phyloP scores from a whole-genome alignment of 2,888 invertebrate species.

The Pandemis corylana region DNA sequence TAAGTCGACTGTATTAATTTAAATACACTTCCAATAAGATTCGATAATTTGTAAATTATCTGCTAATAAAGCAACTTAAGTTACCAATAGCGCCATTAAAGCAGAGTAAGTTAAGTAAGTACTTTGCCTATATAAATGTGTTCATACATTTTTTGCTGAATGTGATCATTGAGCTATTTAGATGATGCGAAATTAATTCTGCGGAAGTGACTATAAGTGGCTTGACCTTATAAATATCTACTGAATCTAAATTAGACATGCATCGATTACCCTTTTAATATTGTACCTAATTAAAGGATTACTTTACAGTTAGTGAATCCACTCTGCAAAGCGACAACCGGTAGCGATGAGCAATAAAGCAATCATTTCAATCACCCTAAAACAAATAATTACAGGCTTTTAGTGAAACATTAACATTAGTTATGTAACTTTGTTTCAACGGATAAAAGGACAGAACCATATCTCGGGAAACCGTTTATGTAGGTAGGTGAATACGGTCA shows the following conservation, averaged over 20 bases:
- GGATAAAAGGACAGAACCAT: conserved; percentile 3
- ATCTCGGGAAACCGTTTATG: conserved; percentile 17
- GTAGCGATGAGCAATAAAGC: conserved; percentile 2
- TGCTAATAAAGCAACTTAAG: conserved; percentile 2
- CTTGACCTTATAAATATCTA: neutral
- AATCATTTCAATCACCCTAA: neutral
- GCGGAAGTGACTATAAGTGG: conserved; percentile 15
- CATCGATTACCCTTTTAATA: conserved; percentile 18
- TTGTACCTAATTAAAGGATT: neutral
- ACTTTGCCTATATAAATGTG: neutral
- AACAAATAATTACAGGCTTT: neutral
- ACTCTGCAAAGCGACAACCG: neutral
- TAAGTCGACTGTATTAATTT: neutral
- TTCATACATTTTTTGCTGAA: neutral
- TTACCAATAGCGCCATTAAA: neutral
- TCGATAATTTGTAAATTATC: neutral
- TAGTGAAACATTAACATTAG: neutral
- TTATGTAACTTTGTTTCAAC: neutral
- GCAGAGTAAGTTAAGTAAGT: neutral
- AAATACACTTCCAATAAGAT: neutral
- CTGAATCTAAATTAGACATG: neutral
- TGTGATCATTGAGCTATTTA: conserved; percentile 3
- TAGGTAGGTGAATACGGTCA: conserved; percentile 28
- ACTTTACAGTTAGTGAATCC: neutral
- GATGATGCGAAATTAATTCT: conserved; percentile 8